Evolutionary conservation across 2,888 invertebrate genomes (phyloP), one percentile per base, ranked within the genome.

Genomic region (Synanthedon andrenaeformis): DNA sequence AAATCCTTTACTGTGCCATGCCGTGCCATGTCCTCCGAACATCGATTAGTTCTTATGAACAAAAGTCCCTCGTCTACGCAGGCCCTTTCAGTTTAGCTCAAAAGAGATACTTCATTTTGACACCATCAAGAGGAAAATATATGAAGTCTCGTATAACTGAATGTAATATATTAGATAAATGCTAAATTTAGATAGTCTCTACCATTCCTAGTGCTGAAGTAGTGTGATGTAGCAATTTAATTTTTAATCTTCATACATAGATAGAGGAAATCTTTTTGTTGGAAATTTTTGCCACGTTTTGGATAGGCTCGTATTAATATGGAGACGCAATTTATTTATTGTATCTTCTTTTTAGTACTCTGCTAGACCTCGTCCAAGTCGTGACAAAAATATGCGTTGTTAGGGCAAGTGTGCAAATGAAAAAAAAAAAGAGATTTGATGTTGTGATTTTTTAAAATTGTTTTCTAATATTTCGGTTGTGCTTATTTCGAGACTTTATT

Each of bases 321-420:
- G 10, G 23, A 23, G 23, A 23, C 23, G 5, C 23, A 23, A 23
- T 23, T 23, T 23, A 23, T 23, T 23, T 23, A 5, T 23, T 23
- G 23, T 23, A 23, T 23, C 23, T n/a, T 11, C 45, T 45, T 45
- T 45, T 45, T 45, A 45, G 45, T 45, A n/a, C 45, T 45, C 4
- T 45, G 45, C 45, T 6, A 45, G 42, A 8, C 6, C 6, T 45
- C 14, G 13, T 45, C 13, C 45, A n/a, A 45, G 10, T 14, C 14
- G 14, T 45, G 13, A 14, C 45, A 45, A 45, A 45, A 11, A 6
- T 14, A 45, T 45, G 23, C 49, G 49, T 52, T 52, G 17, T 49
- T 12, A 49, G 55, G 70, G 72, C 69, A 68, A 74, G 74, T 75
- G 72, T 77, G 75, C 72, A 69, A 69, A 54, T 11, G 53, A 54